Evolutionary conservation across 2,797 vertebrate species (phyloP).

Genomic region (Bradypodion ventrale): DNA sequence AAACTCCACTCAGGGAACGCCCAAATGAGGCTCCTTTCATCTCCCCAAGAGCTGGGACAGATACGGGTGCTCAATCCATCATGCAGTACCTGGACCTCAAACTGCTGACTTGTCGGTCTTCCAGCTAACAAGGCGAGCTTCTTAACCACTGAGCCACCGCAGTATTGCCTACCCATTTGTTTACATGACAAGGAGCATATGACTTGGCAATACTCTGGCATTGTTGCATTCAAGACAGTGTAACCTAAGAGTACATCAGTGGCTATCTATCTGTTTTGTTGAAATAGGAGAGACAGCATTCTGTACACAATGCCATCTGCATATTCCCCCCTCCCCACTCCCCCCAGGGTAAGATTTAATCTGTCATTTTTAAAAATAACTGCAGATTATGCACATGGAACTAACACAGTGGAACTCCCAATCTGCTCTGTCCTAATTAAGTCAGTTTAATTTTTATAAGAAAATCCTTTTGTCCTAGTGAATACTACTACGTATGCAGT

Average conservation of each 20-base stretch:
- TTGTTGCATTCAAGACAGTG: neutral
- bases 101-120: too few species aligned
- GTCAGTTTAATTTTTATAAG: constrained; percentile 33
- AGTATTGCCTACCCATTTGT: neutral
- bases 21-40: too few species aligned
- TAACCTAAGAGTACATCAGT: neutral
- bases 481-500: rapidly evolving
- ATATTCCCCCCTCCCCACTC: too few species aligned
- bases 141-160: too few species aligned
- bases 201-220: neutral
- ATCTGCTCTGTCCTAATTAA: constrained; percentile 36
- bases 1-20: too few species aligned
- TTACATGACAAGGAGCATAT: neutral
- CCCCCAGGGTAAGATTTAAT: neutral
- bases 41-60: too few species aligned
- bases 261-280: neutral
- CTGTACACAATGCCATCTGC: neutral
- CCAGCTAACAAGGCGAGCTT: too few species aligned
- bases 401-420: constrained; percentile 35
- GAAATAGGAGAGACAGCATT: neutral
- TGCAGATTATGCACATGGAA: constrained; percentile 28
- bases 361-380: neutral
- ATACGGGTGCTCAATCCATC: too few species aligned
- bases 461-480: constrained; percentile 32
- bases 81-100: too few species aligned